phyloP scores from a whole-genome alignment of 2,797 vertebrate species.

The Poeciliopsis presidionis region DNA sequence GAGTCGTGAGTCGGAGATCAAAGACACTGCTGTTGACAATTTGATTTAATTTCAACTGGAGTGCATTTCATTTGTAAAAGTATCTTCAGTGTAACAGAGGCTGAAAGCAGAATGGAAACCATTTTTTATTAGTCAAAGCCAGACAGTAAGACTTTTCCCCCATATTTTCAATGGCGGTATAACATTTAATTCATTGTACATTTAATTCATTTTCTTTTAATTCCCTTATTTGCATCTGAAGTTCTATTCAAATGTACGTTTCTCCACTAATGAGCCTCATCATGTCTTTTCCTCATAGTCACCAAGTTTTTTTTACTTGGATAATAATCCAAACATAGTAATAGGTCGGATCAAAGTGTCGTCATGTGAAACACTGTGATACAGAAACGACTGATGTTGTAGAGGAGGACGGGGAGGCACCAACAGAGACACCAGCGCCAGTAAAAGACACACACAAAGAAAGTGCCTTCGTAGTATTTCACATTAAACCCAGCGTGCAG shows the following conservation, averaged over 20 bases:
- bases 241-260: background rate
- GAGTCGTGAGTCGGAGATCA: background rate
- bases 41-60: background rate
- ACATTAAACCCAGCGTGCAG: slow-evolving; percentile 44
- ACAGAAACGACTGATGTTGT: background rate
- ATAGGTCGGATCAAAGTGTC: slow-evolving; percentile 6
- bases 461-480: slow-evolving; percentile 30
- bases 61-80: background rate
- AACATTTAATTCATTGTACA: slow-evolving; percentile 5
- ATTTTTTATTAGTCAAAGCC: slow-evolving; percentile 38
- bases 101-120: background rate
- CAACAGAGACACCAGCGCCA: slow-evolving; percentile 33
- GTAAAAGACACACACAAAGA: slow-evolving; percentile 25
- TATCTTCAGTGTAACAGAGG: background rate
- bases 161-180: slow-evolving; percentile 7
- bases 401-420: slow-evolving; percentile 13
- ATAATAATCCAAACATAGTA: slow-evolving; percentile 4
- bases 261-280: background rate
- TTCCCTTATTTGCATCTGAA: background rate
- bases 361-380: slow-evolving; percentile 10
- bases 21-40: background rate
- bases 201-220: background rate
- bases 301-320: background rate
- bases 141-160: slow-evolving; percentile 6
- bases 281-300: background rate